Evolutionary conservation across 2,113 vertebrate genomes (phyloP).

Genomic region (Chlorodrepanis virens): DNA sequence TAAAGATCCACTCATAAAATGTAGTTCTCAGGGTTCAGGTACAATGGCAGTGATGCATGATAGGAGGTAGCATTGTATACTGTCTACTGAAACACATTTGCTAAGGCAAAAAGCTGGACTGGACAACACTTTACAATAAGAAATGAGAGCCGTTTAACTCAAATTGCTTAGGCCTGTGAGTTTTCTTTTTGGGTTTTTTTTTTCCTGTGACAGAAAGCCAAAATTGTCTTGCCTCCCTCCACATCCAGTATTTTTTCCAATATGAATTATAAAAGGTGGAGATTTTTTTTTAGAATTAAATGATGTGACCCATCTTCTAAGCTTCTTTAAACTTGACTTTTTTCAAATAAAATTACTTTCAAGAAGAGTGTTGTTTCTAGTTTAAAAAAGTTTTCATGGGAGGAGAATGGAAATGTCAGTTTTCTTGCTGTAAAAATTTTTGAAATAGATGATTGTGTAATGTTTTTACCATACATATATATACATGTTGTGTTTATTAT

Average conservation of each 20-base stretch:
- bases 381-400: background rate
- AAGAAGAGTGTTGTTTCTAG: background rate
- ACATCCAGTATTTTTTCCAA: background rate
- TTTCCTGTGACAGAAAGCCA: background rate
- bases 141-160: background rate
- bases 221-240: background rate
- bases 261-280: background rate
- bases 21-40: background rate
- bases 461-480: background rate
- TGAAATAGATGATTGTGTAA: background rate
- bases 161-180: background rate
- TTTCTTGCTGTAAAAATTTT: background rate
- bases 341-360: background rate
- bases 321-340: background rate
- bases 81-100: background rate
- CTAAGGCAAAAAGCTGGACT: background rate
- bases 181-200: background rate
- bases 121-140: background rate
- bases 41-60: background rate
- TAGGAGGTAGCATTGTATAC: background rate
- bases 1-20: conserved; percentile 29
- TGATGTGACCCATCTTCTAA: background rate
- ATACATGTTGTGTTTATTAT: background rate
- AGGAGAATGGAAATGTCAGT: background rate
- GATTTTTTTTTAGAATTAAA: background rate